phyloP scores from a whole-genome alignment of 2,888 invertebrate species.

The Ecliptopera silaceata region DNA sequence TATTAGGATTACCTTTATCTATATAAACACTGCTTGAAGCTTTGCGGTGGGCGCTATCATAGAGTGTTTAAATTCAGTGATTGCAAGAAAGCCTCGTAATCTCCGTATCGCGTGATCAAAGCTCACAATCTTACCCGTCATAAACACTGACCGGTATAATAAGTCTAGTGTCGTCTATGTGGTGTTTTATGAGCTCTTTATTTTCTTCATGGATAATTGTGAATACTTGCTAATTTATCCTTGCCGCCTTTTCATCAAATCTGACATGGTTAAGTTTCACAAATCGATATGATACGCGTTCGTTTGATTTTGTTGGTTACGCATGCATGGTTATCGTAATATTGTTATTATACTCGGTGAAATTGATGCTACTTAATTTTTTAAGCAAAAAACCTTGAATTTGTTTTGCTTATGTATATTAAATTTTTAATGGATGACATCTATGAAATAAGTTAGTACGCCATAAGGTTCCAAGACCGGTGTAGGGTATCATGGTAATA shows the following conservation, averaged over 20 bases:
- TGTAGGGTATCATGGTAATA: conserved; percentile 71
- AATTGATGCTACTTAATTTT: conserved; percentile 8
- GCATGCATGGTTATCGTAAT: conserved; percentile 5
- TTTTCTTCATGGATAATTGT: conserved; percentile 6
- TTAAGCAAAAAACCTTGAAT: background rate
- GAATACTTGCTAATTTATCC: conserved; percentile 7
- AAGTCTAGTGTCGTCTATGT: conserved; percentile 20
- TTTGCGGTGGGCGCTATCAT: conserved; percentile 5
- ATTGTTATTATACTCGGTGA: background rate
- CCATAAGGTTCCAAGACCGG: conserved; percentile 57
- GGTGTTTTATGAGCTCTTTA: conserved; percentile 1
- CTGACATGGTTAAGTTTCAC: conserved; percentile 4
- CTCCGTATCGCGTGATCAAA: conserved; percentile 31
- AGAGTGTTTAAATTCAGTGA: conserved; percentile 22
- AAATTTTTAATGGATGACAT: conserved; percentile 47
- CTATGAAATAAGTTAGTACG: conserved; percentile 47
- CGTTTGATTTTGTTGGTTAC: conserved; percentile 16
- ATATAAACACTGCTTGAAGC: conserved; percentile 3
- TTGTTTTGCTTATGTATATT: conserved; percentile 24
- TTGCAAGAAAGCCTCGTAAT: conserved; percentile 30
- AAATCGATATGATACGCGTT: conserved; percentile 16
- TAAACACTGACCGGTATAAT: conserved; percentile 29
- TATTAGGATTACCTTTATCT: conserved; percentile 7
- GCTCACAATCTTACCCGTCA: conserved; percentile 21
- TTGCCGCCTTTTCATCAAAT: conserved; percentile 11